Percentiles rank a stretch among this genome's conserved stretches.
Conservation (phyloP, 2,888 invertebrate genomes). For the Mesochorus sp. region DNA sequence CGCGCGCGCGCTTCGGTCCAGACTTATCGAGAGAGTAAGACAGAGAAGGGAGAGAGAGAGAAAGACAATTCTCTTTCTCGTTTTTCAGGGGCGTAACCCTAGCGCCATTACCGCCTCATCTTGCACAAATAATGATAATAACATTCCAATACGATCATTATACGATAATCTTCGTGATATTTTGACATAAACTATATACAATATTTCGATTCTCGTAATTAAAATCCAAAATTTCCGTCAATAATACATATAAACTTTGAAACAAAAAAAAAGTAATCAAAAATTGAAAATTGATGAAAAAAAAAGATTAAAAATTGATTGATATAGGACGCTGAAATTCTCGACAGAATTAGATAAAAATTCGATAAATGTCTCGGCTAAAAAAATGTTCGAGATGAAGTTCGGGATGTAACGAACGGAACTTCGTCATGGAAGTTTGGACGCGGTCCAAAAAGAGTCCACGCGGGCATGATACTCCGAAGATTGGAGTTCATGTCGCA, state of each 20-base stretch:
- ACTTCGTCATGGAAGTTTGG: no score
- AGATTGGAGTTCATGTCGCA: no score
- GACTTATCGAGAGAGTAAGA: conserved; percentile 8
- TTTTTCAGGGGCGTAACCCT: conserved; percentile 79
- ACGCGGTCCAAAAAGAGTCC: no score
- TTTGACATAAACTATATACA: neutral
- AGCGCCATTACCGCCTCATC: conserved; percentile 64
- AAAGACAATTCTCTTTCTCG: conserved; percentile 72
- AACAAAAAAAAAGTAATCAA: no score
- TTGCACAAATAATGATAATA: conserved; percentile 52
- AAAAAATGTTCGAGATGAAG: no score
- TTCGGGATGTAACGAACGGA: no score
- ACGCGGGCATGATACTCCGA: no score
- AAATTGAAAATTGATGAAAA: no score
- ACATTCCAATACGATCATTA: neutral
- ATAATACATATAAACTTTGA: no score
- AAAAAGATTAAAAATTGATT: conserved; percentile 1
- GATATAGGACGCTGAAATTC: no score
- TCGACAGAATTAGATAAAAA: no score
- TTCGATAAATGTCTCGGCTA: no score
- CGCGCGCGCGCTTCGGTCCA: conserved; percentile 53
- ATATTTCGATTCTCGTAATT: neutral
- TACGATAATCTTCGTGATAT: conserved; percentile 5
- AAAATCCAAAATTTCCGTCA: neutral
- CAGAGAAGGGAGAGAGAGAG: conserved; percentile 34